Evolutionary conservation across 1,140 invertebrate species (phyloP).

Genomic region (Drosophila tristis): DNA sequence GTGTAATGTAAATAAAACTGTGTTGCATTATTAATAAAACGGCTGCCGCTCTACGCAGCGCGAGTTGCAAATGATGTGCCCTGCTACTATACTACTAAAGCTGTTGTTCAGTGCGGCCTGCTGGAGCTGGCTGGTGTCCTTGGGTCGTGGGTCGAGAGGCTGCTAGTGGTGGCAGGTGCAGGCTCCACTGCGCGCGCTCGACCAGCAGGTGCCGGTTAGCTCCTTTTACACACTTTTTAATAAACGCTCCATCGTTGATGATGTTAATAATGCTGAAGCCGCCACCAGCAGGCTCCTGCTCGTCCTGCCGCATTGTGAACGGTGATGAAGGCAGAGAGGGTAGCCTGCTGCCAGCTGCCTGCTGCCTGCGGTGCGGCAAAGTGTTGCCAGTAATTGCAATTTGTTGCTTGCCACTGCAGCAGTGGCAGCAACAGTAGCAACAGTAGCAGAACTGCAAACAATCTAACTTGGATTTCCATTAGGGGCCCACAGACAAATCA

Average conservation of each 20-base stretch:
- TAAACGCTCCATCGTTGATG: slow-evolving; percentile 52
- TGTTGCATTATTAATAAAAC: slow-evolving; percentile 39
- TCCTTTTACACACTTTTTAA: slow-evolving; percentile 42
- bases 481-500: slow-evolving; percentile 16
- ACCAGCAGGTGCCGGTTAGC: slow-evolving; percentile 38
- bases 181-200: background rate
- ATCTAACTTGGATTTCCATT: slow-evolving; percentile 49
- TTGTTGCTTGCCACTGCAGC: slow-evolving; percentile 35
- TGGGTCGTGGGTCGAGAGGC: slow-evolving; percentile 29
- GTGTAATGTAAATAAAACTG: slow-evolving; percentile 7
- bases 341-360: background rate
- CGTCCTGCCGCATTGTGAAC: slow-evolving; percentile 34
- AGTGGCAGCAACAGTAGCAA: slow-evolving; percentile 12
- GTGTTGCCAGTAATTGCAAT: slow-evolving; percentile 57
- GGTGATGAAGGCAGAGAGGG: slow-evolving; percentile 4
- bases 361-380: slow-evolving; percentile 33
- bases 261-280: slow-evolving; percentile 65
- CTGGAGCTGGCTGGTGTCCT: slow-evolving; percentile 18
- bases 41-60: slow-evolving; percentile 23
- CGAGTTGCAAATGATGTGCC: slow-evolving; percentile 32
- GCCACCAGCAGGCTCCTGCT: slow-evolving; percentile 1
- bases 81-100: background rate
- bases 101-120: background rate
- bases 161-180: slow-evolving; percentile 17
- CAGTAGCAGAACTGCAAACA: slow-evolving; percentile 4